Evolutionary conservation across 2,113 vertebrate genomes (phyloP), one percentile per base, ranked within the genome.

Genomic region (Eptatretus burgeri): DNA sequence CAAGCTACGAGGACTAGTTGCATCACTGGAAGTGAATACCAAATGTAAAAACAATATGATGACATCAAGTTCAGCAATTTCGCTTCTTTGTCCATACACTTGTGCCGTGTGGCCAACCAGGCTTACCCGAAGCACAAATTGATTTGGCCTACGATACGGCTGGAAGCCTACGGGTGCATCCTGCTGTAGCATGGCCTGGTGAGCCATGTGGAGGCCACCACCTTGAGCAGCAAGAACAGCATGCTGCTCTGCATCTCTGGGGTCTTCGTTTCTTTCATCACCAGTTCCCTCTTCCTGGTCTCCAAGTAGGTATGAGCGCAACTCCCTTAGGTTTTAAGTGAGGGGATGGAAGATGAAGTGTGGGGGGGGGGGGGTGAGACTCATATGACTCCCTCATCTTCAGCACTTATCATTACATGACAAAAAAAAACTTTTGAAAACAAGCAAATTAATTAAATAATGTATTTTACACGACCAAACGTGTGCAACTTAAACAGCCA

Each of bases 101-200:
- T n/a, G n/a, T 10, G n/a, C n/a, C 20, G 11, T 11, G 20, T 60
- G n/a, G 56, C 56, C 56, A n/a, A 60, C 56, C n/a, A 20, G 10
- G 11, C 75, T 69, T 73, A 95, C 87, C 80, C 89, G 82, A 71
- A 94, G 78, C 1, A 87, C 82, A 71, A 98, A 98, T 68, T 83
- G 77, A 66, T 84, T 75, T 67, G 91, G 89, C 68, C 84, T 79
- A 41, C 80, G 85, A 71, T 98, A 98, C 65, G 91, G 91, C 74
- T 98, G 91, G 73, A 96, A 98, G 69, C 91, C 91, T 17, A 96
- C 84, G 50, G 89, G 89, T 5, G 86, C 91, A 50, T 89, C 91
- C 69, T 98, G 91, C 64, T 96, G 89, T 63, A 98, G 78, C 69
- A 96, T 98, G 77, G 91, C 91, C 76, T 98, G 89, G 70, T 98